Conservation (phyloP, 2,797 vertebrate genomes). For the Falco cherrug region DNA sequence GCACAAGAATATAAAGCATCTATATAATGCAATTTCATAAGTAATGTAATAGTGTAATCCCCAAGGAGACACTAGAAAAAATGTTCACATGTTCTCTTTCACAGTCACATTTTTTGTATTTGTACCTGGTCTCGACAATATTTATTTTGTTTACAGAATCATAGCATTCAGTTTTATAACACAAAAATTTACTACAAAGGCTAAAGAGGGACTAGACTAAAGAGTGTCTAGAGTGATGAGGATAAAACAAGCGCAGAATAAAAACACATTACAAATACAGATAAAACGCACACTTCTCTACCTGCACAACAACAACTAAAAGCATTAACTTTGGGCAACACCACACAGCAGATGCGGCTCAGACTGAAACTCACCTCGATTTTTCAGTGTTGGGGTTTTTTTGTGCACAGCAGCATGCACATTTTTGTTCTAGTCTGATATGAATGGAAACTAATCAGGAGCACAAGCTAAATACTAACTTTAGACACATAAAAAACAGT, state of each 20-base stretch:
- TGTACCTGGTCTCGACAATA: neutral
- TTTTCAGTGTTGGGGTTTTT: neutral
- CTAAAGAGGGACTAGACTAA: neutral
- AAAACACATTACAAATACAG: neutral
- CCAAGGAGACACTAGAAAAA: neutral
- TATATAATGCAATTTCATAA: neutral
- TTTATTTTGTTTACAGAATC: neutral
- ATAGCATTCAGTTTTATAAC: neutral
- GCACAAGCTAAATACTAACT: neutral
- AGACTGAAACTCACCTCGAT: neutral
- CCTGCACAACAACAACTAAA: neutral
- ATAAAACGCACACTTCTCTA: neutral
- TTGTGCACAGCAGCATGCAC: neutral
- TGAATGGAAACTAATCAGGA: neutral
- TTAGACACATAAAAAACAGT: neutral
- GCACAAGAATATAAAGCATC: neutral
- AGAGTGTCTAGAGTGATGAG: neutral
- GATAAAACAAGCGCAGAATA: neutral
- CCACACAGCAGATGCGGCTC: neutral
- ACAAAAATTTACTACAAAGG: neutral
- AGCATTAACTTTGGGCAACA: neutral
- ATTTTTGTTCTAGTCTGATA: neutral
- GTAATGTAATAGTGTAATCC: neutral
- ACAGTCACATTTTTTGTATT: neutral
- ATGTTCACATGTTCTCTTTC: neutral